Evolutionary conservation across 2,113 vertebrate genomes (phyloP), one percentile per base, ranked within the genome.

Genomic region (Tautogolabrus adspersus): DNA sequence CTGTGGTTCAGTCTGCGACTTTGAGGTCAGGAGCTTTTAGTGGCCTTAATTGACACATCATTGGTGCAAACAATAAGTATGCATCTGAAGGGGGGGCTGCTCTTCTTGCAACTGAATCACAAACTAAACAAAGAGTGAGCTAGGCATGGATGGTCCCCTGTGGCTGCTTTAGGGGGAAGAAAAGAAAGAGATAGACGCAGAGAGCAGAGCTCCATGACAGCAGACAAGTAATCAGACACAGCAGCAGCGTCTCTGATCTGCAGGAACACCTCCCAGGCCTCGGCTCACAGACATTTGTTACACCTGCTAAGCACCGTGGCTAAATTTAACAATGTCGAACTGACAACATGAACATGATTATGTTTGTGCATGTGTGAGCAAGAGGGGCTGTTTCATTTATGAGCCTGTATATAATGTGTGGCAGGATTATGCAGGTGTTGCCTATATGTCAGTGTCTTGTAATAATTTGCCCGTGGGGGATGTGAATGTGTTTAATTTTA

Each of bases 321-420:
- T 91, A 91, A 91, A 92, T 93, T 93, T 93, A 91, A 92, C 88
- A 71, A 79, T 64, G 74, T 64, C 69, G n/a, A 68, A 67, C 84
- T 83, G 90, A 87, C 89, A 77, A 70, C 63, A 66, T 54, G 71
- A 90, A 59, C 66, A 61, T 42, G 73, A 81, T 80, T 83, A 55
- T 22, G 75, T 83, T 79, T 78, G 66, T 83, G 81, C 71, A 66
- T 68, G 77, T 72, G 77, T 19, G 68, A 54, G 55, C 9, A 30
- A 1, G 54, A 84, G 47, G 54, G 44, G 42, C 61, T 12, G 37
- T 51, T 65, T 79, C 57, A 34, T 60, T 77, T 42, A 55, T 22
- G 23, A 64, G 66, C 46, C 47, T 42, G 56, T 72, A 85, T 70
- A 65, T 83, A 66, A 82, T 16, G 72, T 40, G 75, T 38, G 34